phyloP scores from a whole-genome alignment of 2,113 vertebrate species.

The Ailuropoda melanoleuca region DNA sequence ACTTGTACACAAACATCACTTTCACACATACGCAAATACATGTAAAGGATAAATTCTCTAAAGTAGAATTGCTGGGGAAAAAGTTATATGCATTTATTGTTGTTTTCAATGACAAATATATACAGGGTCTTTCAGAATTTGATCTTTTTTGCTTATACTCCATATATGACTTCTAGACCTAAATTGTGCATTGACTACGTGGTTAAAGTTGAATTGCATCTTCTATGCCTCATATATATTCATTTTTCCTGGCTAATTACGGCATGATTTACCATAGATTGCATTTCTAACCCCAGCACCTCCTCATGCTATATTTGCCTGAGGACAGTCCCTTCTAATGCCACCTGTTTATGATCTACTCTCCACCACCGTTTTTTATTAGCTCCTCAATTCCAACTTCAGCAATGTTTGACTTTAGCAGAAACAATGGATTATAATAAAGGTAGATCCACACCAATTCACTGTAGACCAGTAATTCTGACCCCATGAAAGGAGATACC shows the following conservation, averaged over 20 bases:
- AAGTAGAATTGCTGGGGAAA: not conserved
- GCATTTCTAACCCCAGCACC: not conserved
- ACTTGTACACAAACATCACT: not conserved
- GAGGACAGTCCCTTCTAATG: not conserved
- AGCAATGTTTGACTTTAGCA: not conserved
- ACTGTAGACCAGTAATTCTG: not conserved
- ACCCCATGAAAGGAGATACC: not conserved
- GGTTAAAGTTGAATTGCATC: not conserved
- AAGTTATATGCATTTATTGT: not conserved
- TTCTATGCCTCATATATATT: not conserved
- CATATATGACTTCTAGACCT: slow-evolving; percentile 23
- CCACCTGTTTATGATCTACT: not conserved
- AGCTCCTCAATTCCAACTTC: not conserved
- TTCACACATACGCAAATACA: not conserved
- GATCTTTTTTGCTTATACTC: not conserved
- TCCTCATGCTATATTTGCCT: not conserved
- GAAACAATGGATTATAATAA: not conserved
- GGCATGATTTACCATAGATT: not conserved
- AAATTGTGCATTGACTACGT: not conserved
- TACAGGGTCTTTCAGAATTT: not conserved
- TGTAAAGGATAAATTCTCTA: not conserved
- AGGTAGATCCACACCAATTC: not conserved
- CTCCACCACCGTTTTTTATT: too few species aligned
- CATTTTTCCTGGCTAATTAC: slow-evolving; percentile 1
- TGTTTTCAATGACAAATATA: not conserved